Evolutionary conservation across 2,888 invertebrate species (phyloP).

Genomic region (Enoplolaimus lenunculus): DNA sequence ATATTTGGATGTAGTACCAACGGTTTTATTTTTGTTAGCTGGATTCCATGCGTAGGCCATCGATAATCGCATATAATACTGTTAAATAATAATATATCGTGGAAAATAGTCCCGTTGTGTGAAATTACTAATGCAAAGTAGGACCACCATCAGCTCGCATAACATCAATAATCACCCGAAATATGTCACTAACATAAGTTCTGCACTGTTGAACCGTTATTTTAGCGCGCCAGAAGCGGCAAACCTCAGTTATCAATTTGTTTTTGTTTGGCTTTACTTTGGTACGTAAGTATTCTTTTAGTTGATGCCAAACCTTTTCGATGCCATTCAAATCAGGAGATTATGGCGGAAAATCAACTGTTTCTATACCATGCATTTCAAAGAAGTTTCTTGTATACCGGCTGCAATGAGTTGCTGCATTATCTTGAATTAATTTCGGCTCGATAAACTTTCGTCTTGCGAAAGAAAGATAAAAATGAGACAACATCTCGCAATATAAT

Average conservation of each 20-base stretch:
- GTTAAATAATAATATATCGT: too few relatives aligned
- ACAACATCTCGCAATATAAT: neutral
- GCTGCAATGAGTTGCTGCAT: conserved; percentile 1
- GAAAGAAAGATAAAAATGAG: neutral
- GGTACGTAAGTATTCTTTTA: conserved; percentile 3
- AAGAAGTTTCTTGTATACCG: neutral
- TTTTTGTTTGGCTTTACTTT: neutral
- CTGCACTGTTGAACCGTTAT: neutral
- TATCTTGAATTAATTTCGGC: neutral
- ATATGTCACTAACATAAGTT: neutral
- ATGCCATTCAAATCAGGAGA: neutral
- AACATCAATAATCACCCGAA: neutral
- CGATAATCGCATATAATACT: too few relatives aligned
- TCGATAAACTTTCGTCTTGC: neutral
- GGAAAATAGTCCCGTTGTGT: too few relatives aligned
- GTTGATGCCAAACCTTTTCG: conserved; percentile 5
- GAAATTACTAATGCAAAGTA: too few relatives aligned
- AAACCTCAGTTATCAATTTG: neutral
- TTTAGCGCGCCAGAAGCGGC: neutral
- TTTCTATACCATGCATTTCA: neutral
- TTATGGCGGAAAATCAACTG: neutral
- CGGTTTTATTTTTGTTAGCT: too few relatives aligned
- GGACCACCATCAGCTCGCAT: neutral
- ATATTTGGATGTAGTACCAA: too few relatives aligned
- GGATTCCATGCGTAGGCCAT: too few relatives aligned